A percentile compares a stretch with the other conserved stretches of the same genome.
These are phyloP conservation scores for Gambusia affinis DNA, from an alignment of 2,113 vertebrate genomes.

Conservation along the genomic window DNA sequence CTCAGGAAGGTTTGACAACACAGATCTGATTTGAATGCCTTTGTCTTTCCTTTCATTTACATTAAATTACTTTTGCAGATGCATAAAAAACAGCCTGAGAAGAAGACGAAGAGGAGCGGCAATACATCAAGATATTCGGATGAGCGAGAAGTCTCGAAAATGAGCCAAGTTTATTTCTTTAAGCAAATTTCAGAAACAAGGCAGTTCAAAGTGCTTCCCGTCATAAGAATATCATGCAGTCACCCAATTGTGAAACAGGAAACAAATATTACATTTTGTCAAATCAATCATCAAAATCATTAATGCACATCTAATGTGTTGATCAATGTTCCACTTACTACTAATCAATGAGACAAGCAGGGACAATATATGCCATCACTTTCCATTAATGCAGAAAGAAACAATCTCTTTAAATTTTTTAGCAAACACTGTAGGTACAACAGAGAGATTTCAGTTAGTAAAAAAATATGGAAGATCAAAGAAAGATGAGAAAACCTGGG, in stretches of 20 bases:
- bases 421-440: slow-evolving; percentile 14
- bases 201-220: too few relatives aligned
- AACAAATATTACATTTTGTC: too few relatives aligned
- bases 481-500: neutral
- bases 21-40: neutral
- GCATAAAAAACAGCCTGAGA: slow-evolving; percentile 46
- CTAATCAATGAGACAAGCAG: slow-evolving; percentile 1
- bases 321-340: too few relatives aligned
- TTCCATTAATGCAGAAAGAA: slow-evolving; percentile 5
- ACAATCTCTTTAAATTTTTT: slow-evolving; percentile 24
- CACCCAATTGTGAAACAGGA: too few relatives aligned
- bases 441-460: slow-evolving; percentile 11
- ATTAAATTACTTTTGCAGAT: slow-evolving; percentile 11
- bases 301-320: too few relatives aligned
- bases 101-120: neutral
- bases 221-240: too few relatives aligned
- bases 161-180: neutral
- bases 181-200: too few relatives aligned
- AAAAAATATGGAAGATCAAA: neutral
- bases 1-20: neutral
- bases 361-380: neutral
- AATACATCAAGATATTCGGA: neutral
- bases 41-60: slow-evolving; percentile 23
- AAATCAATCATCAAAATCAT: too few relatives aligned
- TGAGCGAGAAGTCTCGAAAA: slow-evolving; percentile 14